Conservation (phyloP, 30 jellyfish, hydroid and myxozoan species). For the Catostylus mosaicus region DNA sequence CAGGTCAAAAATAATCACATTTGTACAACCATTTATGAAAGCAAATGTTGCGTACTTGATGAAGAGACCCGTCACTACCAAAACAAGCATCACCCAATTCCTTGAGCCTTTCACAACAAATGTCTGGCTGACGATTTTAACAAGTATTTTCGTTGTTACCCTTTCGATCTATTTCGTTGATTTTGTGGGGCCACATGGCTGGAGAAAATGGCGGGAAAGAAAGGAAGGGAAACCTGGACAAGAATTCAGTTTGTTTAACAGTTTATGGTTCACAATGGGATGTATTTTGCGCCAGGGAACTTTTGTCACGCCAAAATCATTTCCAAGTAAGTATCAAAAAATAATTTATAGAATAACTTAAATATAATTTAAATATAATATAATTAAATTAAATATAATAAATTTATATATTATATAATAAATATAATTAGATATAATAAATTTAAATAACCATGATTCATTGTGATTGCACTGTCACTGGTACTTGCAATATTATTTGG, state of each 20-base stretch:
- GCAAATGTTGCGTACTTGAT: conserved; percentile 33
- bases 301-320: conserved; percentile 23
- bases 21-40: conserved; percentile 39
- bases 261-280: conserved; percentile 47
- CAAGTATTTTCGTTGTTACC: conserved; percentile 33
- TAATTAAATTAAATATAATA: too few species aligned
- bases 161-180: conserved; percentile 36
- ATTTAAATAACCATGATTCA: too few species aligned
- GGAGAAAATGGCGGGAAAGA: conserved; percentile 27
- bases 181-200: conserved; percentile 28
- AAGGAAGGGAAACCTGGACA: conserved; percentile 36
- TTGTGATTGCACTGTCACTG: too few species aligned
- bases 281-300: conserved; percentile 47
- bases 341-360: too few species aligned
- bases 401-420: too few species aligned
- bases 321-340: conserved; percentile 10
- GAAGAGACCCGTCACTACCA: conserved; percentile 7
- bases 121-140: conserved; percentile 31
- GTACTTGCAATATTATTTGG: too few species aligned
- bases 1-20: conserved; percentile 33
- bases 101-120: conserved; percentile 42
- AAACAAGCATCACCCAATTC: conserved; percentile 31
- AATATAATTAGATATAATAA: too few species aligned
- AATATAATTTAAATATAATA: too few species aligned
- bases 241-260: conserved; percentile 24